Conservation (phyloP, 2,797 vertebrate species). For the Spinibarbus caldwelli region DNA sequence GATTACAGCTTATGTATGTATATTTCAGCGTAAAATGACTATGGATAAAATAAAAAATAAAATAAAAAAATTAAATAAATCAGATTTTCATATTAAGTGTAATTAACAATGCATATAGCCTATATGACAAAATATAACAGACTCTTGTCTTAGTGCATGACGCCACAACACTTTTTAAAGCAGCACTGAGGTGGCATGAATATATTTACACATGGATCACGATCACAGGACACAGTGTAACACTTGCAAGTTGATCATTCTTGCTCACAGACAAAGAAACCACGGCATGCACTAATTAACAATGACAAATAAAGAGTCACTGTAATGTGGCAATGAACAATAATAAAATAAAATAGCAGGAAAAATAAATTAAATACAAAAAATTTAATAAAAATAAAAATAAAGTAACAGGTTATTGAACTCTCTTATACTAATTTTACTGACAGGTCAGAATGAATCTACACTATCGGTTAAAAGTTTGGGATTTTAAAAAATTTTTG, state of each 20-base stretch:
- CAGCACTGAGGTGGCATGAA: neutral
- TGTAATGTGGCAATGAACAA: neutral
- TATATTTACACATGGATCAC: neutral
- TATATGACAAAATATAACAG: neutral
- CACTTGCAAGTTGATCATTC: neutral
- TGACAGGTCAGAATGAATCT: neutral
- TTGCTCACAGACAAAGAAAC: neutral
- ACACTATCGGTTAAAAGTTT: too few relatives aligned
- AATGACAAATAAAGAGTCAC: neutral
- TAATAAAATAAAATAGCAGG: neutral
- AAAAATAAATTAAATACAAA: neutral
- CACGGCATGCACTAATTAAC: neutral
- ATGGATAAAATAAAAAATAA: neutral
- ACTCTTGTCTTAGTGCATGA: neutral
- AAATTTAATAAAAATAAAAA: too few relatives aligned
- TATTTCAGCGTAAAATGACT: neutral
- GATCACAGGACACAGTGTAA: neutral
- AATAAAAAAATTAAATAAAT: neutral
- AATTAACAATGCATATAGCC: neutral
- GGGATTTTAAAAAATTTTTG: too few relatives aligned
- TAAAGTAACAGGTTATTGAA: neutral
- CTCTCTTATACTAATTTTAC: neutral
- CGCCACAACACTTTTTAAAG: neutral
- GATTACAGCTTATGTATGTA: neutral
- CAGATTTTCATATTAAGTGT: neutral